A percentile compares a stretch with the other conserved stretches of the same genome.
phyloP scores from a whole-genome alignment of 2,113 vertebrate genomes.

The Ctenodactylus gundi region DNA sequence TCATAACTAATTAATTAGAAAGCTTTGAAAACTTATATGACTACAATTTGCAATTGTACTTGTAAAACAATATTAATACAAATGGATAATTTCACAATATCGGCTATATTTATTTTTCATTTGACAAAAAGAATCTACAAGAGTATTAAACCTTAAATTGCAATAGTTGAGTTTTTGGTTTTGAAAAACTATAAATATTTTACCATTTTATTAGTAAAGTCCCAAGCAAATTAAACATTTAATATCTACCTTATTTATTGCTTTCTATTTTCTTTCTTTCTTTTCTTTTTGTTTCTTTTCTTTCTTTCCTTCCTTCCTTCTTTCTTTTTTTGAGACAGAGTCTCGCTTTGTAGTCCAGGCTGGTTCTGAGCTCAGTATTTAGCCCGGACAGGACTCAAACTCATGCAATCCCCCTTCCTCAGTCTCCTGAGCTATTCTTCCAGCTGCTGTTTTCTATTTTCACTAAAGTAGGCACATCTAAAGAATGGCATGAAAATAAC shows the following conservation, averaged over 20 bases:
- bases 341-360: too few species aligned
- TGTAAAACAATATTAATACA: neutral
- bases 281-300: too few species aligned
- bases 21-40: neutral
- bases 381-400: too few species aligned
- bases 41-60: neutral
- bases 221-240: neutral
- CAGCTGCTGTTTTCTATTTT: slow-evolving; percentile 3
- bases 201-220: neutral
- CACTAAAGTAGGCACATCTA: neutral
- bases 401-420: too few species aligned
- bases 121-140: neutral
- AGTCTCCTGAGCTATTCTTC: too few species aligned
- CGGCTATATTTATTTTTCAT: neutral
- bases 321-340: too few species aligned
- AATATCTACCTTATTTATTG: neutral
- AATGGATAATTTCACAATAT: slow-evolving; percentile 18
- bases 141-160: slow-evolving; percentile 5
- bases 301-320: too few species aligned
- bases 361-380: too few species aligned
- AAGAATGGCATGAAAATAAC: neutral
- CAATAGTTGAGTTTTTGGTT: neutral
- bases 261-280: neutral
- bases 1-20: neutral
- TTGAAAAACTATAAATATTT: neutral